phyloP scores from a whole-genome alignment of 2,797 vertebrate genomes.

The Rhynchotus rufescens region DNA sequence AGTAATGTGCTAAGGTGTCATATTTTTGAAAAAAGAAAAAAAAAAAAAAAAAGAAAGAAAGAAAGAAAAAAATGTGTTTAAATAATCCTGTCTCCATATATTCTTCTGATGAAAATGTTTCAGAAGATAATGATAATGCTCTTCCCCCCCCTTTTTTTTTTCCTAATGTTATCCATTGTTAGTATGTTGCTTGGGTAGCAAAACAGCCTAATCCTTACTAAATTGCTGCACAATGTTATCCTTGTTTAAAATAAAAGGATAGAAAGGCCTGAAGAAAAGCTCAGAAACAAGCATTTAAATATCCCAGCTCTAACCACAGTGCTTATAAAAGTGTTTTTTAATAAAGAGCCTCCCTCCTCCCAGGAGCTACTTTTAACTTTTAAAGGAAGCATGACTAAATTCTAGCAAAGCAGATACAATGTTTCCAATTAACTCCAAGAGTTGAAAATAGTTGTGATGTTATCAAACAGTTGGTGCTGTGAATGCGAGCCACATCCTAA shows the following conservation, averaged over 20 bases:
- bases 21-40: slow-evolving; percentile 10
- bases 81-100: neutral
- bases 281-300: slow-evolving; percentile 28
- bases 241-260: neutral
- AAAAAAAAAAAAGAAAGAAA: neutral
- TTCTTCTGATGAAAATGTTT: slow-evolving; percentile 12
- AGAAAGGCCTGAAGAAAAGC: neutral
- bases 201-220: neutral
- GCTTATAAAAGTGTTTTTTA: slow-evolving; percentile 44
- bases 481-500: slow-evolving; percentile 74
- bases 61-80: neutral
- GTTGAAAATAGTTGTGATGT: slow-evolving; percentile 58
- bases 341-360: slow-evolving; percentile 29
- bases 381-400: slow-evolving; percentile 79
- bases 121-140: neutral
- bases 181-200: neutral
- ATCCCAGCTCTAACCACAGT: slow-evolving; percentile 26
- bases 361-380: slow-evolving; percentile 64
- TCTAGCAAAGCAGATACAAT: slow-evolving; percentile 78
- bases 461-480: slow-evolving; percentile 77
- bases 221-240: neutral
- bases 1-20: neutral
- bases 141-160: neutral
- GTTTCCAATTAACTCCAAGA: slow-evolving; percentile 83
- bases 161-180: neutral